Evolutionary conservation across 2,113 vertebrate species (phyloP).

Genomic region (Embiotoca jacksoni): DNA sequence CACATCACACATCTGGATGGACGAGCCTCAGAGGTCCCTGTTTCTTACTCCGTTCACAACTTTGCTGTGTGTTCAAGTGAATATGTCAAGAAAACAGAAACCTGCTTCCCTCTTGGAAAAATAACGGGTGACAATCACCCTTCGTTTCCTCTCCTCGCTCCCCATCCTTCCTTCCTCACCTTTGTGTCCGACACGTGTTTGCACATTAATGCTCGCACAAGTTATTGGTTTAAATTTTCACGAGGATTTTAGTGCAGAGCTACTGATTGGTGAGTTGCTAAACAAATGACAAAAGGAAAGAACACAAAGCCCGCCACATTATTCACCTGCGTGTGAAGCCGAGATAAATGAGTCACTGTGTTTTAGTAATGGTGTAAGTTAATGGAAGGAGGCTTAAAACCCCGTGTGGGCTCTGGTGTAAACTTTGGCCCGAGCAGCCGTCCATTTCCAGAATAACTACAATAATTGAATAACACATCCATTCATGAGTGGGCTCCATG

Average conservation of each 20-base stretch:
- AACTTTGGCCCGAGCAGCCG: conserved; percentile 40
- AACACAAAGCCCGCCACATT: conserved; percentile 14
- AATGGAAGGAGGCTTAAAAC: conserved; percentile 61
- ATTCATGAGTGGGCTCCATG: conserved; percentile 70
- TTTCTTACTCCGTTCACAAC: conserved; percentile 6
- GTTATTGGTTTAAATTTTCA: not conserved
- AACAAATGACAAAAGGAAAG: conserved; percentile 29
- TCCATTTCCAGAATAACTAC: conserved; percentile 66
- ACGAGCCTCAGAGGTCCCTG: conserved; percentile 15
- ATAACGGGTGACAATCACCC: not conserved
- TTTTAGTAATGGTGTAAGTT: conserved; percentile 60
- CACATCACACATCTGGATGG: conserved; percentile 53
- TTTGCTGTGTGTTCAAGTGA: not conserved
- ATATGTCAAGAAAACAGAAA: conserved; percentile 34
- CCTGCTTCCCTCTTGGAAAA: conserved; percentile 27
- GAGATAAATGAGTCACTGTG: conserved; percentile 68
- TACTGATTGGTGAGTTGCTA: conserved; percentile 22
- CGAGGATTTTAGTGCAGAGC: not conserved
- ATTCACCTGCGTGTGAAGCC: conserved; percentile 37
- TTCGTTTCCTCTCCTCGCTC: conserved; percentile 10
- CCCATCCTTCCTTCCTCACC: conserved; percentile 45
- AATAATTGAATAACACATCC: conserved; percentile 72
- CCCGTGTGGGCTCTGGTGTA: conserved; percentile 52
- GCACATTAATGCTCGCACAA: conserved; percentile 2
- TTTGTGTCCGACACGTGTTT: conserved; percentile 9